Conservation (phyloP, 2,113 vertebrate species). For the Nesoenas mayeri region DNA sequence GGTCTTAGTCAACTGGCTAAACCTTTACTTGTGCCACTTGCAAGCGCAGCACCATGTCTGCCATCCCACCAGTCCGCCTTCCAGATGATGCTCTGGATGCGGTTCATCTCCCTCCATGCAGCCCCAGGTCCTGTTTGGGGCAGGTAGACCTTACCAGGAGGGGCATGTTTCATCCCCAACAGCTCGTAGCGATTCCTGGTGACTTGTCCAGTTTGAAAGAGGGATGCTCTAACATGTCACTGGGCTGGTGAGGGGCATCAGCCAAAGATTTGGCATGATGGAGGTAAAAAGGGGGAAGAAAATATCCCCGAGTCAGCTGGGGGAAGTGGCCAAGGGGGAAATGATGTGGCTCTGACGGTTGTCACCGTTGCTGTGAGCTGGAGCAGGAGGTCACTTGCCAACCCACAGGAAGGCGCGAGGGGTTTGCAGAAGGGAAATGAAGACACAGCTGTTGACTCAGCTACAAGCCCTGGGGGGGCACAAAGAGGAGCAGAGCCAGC, state of each 20-base stretch:
- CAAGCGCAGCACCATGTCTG: background rate
- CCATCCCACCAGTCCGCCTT: background rate
- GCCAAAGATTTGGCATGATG: background rate
- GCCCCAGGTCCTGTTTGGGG: background rate
- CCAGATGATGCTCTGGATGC: rapidly evolving
- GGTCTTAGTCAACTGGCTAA: background rate
- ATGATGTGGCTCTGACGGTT: rapidly evolving
- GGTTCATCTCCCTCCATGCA: background rate
- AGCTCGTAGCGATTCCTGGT: rapidly evolving
- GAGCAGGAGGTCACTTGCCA: background rate
- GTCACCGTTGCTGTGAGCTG: rapidly evolving
- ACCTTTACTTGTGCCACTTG: background rate
- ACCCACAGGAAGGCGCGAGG: background rate
- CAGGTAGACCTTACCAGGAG: background rate
- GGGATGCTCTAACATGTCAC: rapidly evolving
- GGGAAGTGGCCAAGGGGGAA: background rate
- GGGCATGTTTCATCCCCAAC: rapidly evolving
- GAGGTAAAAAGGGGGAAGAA: background rate
- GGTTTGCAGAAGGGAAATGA: background rate
- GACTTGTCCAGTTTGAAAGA: rapidly evolving
- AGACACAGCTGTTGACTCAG: background rate
- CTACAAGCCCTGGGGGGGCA: background rate
- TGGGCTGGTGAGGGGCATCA: background rate
- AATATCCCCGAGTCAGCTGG: rapidly evolving
- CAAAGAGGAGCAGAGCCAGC: background rate